Evolutionary conservation across 2,888 invertebrate species (phyloP).

Genomic region (Pomacea canaliculata): DNA sequence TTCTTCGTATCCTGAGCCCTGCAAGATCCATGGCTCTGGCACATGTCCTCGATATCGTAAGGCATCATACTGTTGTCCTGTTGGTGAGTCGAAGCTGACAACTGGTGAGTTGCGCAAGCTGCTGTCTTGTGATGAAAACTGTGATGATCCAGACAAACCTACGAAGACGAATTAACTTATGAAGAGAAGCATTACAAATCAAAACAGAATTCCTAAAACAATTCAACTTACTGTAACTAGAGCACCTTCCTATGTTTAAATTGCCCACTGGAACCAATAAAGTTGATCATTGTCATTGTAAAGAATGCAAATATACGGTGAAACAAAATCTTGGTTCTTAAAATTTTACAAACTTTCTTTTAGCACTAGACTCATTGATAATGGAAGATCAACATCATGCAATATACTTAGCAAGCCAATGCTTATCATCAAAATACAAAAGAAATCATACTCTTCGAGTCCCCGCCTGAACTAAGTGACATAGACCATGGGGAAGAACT

Average conservation of each 20-base stretch:
- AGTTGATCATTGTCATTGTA: no score
- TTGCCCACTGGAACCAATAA: no score
- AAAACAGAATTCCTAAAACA: neutral
- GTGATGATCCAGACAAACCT: slow-evolving; percentile 60
- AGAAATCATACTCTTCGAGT: slow-evolving; percentile 41
- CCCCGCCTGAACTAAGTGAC: slow-evolving; percentile 46
- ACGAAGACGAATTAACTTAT: slow-evolving; percentile 12
- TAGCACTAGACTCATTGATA: no score
- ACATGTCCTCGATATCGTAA: slow-evolving; percentile 3
- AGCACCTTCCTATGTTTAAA: no score
- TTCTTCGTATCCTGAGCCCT: slow-evolving; percentile 17
- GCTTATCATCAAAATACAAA: no score
- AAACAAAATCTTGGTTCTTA: no score
- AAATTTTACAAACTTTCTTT: no score
- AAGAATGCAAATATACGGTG: no score
- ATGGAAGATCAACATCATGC: no score
- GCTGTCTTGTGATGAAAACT: slow-evolving; percentile 60
- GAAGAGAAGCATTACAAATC: neutral
- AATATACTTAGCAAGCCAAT: no score
- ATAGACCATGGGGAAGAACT: slow-evolving; percentile 61
- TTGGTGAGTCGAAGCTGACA: slow-evolving; percentile 40
- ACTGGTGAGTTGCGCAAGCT: slow-evolving; percentile 64
- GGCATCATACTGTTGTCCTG: slow-evolving; percentile 15
- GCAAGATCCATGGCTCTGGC: slow-evolving; percentile 8
- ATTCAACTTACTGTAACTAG: no score